Conservation (phyloP, 2,113 vertebrate genomes). For the Nematolebias whitei region DNA sequence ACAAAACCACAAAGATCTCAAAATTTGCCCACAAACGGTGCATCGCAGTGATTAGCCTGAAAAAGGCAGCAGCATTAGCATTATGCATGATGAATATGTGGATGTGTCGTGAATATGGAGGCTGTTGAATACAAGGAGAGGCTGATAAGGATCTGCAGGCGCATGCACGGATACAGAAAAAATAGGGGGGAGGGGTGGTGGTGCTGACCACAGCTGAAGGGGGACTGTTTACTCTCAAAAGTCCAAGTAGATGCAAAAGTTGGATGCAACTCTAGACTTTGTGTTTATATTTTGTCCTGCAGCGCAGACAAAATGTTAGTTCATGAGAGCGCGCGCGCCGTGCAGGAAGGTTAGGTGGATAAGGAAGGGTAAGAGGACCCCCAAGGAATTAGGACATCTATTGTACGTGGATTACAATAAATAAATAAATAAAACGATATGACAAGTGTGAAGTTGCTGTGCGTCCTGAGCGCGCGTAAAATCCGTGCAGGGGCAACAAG, state of each 20-base stretch:
- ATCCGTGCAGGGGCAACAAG: conserved; percentile 41
- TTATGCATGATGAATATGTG: conserved; percentile 78
- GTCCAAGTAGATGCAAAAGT: conserved; percentile 57
- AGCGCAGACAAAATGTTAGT: conserved; percentile 18
- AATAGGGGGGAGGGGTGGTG: conserved; percentile 29
- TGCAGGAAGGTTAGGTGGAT: not conserved
- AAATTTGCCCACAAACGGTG: conserved; percentile 28
- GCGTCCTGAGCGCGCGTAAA: conserved; percentile 2
- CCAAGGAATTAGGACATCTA: conserved; percentile 19
- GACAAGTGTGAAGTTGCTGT: conserved; percentile 11
- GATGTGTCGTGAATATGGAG: conserved; percentile 79
- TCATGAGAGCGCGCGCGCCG: conserved; percentile 3
- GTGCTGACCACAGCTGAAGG: conserved; percentile 40
- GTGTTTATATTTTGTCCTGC: conserved; percentile 38
- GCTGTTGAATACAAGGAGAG: conserved; percentile 64
- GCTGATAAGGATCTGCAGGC: conserved; percentile 65
- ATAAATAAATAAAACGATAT: conserved; percentile 9
- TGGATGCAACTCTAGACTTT: conserved; percentile 53
- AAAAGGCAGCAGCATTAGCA: conserved; percentile 71
- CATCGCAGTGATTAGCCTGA: conserved; percentile 26
- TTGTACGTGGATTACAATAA: not conserved
- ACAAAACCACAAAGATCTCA: not conserved
- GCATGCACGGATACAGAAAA: conserved; percentile 45
- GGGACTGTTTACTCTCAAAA: conserved; percentile 54
- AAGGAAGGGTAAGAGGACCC: not conserved